Evolutionary conservation across 2,888 invertebrate species (phyloP), one percentile per base, ranked within the genome.

Genomic region (Holacanthella duospinosa): DNA sequence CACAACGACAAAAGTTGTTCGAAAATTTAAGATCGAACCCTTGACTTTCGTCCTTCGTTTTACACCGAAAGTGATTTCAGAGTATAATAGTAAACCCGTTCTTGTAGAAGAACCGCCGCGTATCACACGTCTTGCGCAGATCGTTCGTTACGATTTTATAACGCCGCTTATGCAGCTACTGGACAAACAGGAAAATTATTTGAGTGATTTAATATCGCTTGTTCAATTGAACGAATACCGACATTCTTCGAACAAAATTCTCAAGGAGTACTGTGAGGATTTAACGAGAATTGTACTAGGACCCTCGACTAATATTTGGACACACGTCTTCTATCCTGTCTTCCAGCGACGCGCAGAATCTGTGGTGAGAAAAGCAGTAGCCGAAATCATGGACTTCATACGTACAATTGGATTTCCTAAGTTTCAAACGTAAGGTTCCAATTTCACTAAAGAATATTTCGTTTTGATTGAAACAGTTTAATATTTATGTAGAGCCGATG

Each of bases 271-370:
- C 19, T 68, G 67, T 54, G 69, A 72, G 16, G 68, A 70, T 56
- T 62, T 72, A 29, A 68, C 67, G 63, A 55, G 68, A 24, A 68
- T 72, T 21, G 68, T 72, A 21, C 60, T 72, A 9, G 72, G 70
- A 53, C 62, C 66, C 16, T 65, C 68, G 1, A 71, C 66, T 24
- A 64, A 66, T 1, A 56, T 72, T 9, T 72, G 72, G 72, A 60
- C 55, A 28, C 69, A 72, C 63, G 66, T 65, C 3, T 72, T 71
- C 53, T 62, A 62, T 57, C 65, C 68, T 21, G 67, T 68, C 1
- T 72, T 68, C 59, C 64, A 65, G 26, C 36, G 29, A 36, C 71
- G 71, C 43, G 65, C 68, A 54, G 62, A 67, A 58, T 63, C 62
- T 53, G 67, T 72, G 25, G 64, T 64, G 2, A 43, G 53, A 26